phyloP scores from a whole-genome alignment of 2,113 vertebrate species.

The Ellobius talpinus region DNA sequence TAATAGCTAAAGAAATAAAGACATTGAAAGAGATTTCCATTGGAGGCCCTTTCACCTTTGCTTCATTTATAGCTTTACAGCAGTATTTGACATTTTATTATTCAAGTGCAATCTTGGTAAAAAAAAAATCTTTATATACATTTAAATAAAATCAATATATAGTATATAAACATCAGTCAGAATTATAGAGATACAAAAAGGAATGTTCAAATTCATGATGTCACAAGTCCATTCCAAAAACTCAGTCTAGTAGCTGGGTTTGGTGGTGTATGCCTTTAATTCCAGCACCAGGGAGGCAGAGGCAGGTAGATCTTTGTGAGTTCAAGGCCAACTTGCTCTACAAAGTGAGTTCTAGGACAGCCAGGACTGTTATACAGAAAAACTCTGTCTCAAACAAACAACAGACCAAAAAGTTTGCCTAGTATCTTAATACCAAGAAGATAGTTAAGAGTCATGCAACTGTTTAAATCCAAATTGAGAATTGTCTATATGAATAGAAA shows the following conservation, averaged over 20 bases:
- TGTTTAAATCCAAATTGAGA: slow-evolving; percentile 54
- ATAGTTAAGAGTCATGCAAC: not conserved
- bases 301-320: too few relatives aligned
- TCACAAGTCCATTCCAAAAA: slow-evolving; percentile 35
- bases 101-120: slow-evolving; percentile 10
- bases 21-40: not conserved
- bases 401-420: not conserved
- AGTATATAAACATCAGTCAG: not conserved
- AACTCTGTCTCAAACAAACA: too few relatives aligned
- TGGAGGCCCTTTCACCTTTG: not conserved
- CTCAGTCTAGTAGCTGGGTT: not conserved
- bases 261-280: too few relatives aligned
- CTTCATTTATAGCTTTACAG: slow-evolving; percentile 6
- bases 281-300: too few relatives aligned
- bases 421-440: slow-evolving; percentile 41
- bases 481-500: slow-evolving; percentile 17
- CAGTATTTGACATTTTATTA: slow-evolving; percentile 21
- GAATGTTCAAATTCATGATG: slow-evolving; percentile 3
- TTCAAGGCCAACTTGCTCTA: too few relatives aligned
- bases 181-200: slow-evolving; percentile 31
- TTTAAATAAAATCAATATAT: slow-evolving; percentile 27
- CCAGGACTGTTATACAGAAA: too few relatives aligned
- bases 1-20: not conserved
- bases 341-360: too few relatives aligned
- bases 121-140: slow-evolving; percentile 15